Evolutionary conservation across 2,113 vertebrate species (phyloP), one percentile per base, ranked within the genome.

Genomic region (Leptodactylus fuscus): DNA sequence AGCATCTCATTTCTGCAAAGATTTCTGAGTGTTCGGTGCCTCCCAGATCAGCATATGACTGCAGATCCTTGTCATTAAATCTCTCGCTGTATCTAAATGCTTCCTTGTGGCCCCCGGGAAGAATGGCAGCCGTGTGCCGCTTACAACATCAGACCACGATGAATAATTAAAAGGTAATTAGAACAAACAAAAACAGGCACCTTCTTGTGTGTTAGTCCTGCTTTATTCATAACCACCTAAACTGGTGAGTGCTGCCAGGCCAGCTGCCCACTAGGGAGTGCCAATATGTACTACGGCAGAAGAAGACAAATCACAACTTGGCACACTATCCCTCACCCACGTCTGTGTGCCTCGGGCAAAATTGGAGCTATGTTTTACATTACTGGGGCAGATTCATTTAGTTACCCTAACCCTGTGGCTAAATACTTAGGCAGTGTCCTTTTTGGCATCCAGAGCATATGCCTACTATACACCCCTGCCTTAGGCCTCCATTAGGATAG

Each of bases 101-200:
- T n/a, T 83, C 29, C 48, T 82, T 60, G 51, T 83, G 60, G 55
- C 82, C 82, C 53, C 53, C 16, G 74, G 69, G 34, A 73, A 83
- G 13, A 74, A 36, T 18, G 38, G 48, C 27, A 41, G 81, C 34
- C 34, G 60, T 58, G 51, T 29, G 53, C 81, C 73, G 81, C 81
- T n/a, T 46, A 29, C 36, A 83, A 60, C 81, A 83, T 36, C 81
- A 74, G 49, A 22, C 38, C 24, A 46, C 8, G 70, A 46, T 71
- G 53, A 58, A 83, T 83, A 82, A 70, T 82, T 70, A 44, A 83
- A 83, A 13, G 7, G 70, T 71, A 60, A 83, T 74, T 83, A 74
- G 36, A 60, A 60, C 10, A 41, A 73, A 83, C 77, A 82, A 83
- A 75, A 75, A 27, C 67, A 41, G 53, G 10, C 51, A 41, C 44